A percentile compares a stretch with the other conserved stretches of the same genome.
Conservation (phyloP, 2,113 vertebrate genomes). For the Microtus montanus region DNA sequence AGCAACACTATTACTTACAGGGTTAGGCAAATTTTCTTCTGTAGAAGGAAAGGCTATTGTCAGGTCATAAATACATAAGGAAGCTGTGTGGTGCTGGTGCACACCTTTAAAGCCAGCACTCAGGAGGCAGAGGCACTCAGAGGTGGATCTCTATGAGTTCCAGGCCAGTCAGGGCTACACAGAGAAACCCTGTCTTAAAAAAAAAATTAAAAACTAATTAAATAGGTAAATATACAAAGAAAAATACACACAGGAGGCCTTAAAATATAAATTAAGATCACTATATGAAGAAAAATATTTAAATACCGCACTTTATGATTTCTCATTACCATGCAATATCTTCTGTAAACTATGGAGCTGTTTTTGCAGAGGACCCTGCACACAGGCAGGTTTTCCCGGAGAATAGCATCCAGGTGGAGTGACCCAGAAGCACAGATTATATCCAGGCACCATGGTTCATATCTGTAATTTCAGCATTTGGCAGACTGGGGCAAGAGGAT, state of each 20-base stretch:
- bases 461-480: neutral
- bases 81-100: neutral
- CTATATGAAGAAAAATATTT: constrained; percentile 5
- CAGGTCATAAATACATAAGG: constrained; percentile 48
- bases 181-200: neutral
- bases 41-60: neutral
- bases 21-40: constrained; percentile 41
- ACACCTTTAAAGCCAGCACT: too few species aligned
- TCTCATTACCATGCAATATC: neutral
- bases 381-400: neutral
- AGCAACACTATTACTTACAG: neutral
- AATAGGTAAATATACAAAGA: constrained; percentile 38
- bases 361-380: neutral
- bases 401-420: neutral
- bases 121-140: too few species aligned
- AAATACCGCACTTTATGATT: neutral
- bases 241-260: constrained; percentile 5
- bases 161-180: neutral
- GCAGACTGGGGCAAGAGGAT: neutral
- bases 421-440: neutral
- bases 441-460: neutral
- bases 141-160: too few species aligned
- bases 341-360: constrained; percentile 9
- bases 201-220: neutral
- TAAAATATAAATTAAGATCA: constrained; percentile 57